Percentiles rank a stretch among this genome's conserved stretches.
These are phyloP conservation scores for Malurus leucopterus DNA, from an alignment of 2,797 vertebrate genomes.

Conservation along the genomic window DNA sequence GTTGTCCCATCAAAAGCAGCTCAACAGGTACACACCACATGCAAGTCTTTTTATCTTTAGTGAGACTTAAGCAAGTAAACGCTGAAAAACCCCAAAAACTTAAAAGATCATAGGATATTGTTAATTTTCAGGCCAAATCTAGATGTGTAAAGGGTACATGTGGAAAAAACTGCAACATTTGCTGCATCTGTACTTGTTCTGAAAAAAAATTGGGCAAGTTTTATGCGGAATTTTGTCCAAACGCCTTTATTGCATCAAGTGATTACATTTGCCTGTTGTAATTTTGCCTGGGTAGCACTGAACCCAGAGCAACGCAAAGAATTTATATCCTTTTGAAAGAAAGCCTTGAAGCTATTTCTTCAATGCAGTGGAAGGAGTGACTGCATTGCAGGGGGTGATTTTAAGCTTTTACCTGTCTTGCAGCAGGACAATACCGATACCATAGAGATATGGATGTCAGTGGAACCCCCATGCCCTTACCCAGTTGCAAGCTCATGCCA, in stretches of 20 bases:
- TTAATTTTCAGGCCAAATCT: neutral
- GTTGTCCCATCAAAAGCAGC: neutral
- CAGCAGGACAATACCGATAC: neutral
- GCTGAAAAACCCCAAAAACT: neutral
- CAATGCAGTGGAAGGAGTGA: neutral
- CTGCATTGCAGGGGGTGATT: neutral
- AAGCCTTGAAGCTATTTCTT: neutral
- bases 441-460: neutral
- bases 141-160: rapidly evolving
- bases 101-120: neutral
- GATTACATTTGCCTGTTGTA: neutral
- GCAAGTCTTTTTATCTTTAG: neutral
- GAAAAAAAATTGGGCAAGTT: neutral
- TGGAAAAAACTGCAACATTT: neutral
- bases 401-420: neutral
- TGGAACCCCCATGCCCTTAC: neutral
- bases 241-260: neutral
- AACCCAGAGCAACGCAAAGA: neutral
- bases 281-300: neutral
- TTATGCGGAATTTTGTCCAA: neutral
- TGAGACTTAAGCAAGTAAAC: neutral
- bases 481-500: neutral
- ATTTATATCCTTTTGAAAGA: neutral
- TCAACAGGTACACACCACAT: neutral
- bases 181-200: neutral